These are phyloP conservation scores for Aspidiotus rigidus DNA, from an alignment of 2,888 invertebrate genomes.

Conservation along the genomic window DNA sequence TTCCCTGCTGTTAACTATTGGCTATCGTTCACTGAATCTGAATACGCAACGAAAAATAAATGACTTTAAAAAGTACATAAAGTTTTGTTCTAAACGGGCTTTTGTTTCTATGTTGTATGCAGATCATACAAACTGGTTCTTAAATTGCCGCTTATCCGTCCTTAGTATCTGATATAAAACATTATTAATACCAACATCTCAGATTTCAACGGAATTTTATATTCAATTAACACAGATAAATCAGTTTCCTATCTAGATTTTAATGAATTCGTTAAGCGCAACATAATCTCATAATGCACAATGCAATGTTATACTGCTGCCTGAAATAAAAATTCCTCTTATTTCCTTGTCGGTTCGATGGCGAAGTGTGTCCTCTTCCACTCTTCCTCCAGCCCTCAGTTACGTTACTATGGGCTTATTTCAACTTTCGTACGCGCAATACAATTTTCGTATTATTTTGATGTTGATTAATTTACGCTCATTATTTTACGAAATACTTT, in stretches of 20 bases:
- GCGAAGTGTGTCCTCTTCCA: background rate
- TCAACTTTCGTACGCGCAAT: background rate
- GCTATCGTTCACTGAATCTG: constrained; percentile 9
- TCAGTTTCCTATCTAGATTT: constrained; percentile 24
- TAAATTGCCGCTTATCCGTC: constrained; percentile 7
- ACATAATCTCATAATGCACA: background rate
- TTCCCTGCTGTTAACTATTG: constrained; percentile 20
- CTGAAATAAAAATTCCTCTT: background rate
- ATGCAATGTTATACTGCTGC: background rate
- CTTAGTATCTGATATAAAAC: constrained; percentile 3
- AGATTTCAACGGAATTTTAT: constrained; percentile 32
- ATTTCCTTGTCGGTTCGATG: background rate
- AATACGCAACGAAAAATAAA: constrained; percentile 24
- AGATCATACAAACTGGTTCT: background rate
- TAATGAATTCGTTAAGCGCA: constrained; percentile 31
- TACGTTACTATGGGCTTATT: background rate
- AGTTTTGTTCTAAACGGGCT: constrained; percentile 23
- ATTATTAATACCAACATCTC: constrained; percentile 28
- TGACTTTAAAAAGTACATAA: constrained; percentile 16
- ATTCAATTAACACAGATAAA: constrained; percentile 33
- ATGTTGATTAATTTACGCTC: constrained; percentile 27
- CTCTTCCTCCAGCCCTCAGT: background rate
- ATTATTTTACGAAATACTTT: constrained; percentile 19
- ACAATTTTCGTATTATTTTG: constrained; percentile 20
- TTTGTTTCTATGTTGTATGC: constrained; percentile 14